phyloP scores from a whole-genome alignment of 2,888 invertebrate genomes.

The Cenopis cana region DNA sequence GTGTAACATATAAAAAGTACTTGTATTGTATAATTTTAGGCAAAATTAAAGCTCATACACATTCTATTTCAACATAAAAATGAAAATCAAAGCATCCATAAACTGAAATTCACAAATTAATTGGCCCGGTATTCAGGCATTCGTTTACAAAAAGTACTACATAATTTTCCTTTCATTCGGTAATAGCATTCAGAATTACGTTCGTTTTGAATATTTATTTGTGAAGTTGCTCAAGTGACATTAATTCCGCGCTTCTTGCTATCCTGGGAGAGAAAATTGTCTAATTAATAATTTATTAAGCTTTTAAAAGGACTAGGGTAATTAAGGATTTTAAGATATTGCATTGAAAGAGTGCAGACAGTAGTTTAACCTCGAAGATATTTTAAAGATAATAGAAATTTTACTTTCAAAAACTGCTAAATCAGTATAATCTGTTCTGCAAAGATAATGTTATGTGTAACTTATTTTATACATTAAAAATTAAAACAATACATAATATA shows the following conservation, averaged over 20 bases:
- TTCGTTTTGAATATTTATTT: constrained; percentile 62
- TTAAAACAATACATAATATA: too few species aligned
- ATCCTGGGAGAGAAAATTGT: constrained; percentile 61
- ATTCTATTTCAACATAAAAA: constrained; percentile 11
- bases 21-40: neutral
- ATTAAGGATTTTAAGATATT: constrained; percentile 60
- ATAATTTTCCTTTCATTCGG: constrained; percentile 37
- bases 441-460: neutral
- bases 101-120: constrained; percentile 21
- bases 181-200: constrained; percentile 50
- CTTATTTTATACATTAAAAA: too few species aligned
- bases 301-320: constrained; percentile 67
- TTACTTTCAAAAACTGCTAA: too few species aligned
- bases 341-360: constrained; percentile 51
- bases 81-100: constrained; percentile 25
- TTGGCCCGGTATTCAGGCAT: constrained; percentile 23
- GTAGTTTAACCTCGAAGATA: neutral
- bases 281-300: constrained; percentile 75
- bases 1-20: too few species aligned
- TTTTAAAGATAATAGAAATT: neutral
- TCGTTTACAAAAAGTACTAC: constrained; percentile 31
- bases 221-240: constrained; percentile 57
- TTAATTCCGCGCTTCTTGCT: constrained; percentile 57
- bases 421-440: too few species aligned
- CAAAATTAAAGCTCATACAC: neutral